These are phyloP conservation scores for Montipora cactus DNA, from an alignment of 64 coral and sea anemone genomes.

Conservation along the genomic window DNA sequence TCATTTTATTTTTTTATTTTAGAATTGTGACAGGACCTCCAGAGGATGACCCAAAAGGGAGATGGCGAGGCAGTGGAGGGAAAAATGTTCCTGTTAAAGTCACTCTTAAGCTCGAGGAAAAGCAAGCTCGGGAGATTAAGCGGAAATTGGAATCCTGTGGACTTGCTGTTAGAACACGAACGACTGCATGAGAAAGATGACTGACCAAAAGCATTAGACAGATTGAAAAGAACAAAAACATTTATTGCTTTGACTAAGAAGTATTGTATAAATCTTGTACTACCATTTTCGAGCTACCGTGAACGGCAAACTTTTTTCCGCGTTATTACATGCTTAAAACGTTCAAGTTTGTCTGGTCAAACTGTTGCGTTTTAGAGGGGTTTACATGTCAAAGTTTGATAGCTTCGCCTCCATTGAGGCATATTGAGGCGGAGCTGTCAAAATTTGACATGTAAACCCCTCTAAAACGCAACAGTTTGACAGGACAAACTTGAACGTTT, in stretches of 20 bases:
- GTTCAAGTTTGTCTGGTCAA: slow-evolving; percentile 8
- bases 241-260: slow-evolving; percentile 15
- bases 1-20: slow-evolving; percentile 25
- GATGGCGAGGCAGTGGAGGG: slow-evolving; percentile 20
- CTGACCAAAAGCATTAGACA: slow-evolving; percentile 3
- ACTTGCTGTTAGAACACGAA: not conserved
- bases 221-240: slow-evolving; percentile 5
- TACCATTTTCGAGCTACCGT: slow-evolving; percentile 36
- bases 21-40: slow-evolving; percentile 27
- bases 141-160: not conserved
- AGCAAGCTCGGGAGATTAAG: slow-evolving; percentile 17
- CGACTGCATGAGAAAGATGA: slow-evolving; percentile 16
- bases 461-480: slow-evolving; percentile 9
- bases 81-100: slow-evolving; percentile 36
- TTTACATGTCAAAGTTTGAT: slow-evolving; percentile 9
- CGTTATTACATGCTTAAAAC: slow-evolving; percentile 5
- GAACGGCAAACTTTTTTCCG: slow-evolving; percentile 11
- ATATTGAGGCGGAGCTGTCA: not conserved
- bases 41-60: slow-evolving; percentile 28
- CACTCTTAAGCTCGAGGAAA: not conserved
- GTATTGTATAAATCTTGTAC: slow-evolving; percentile 17
- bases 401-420: slow-evolving; percentile 1
- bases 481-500: slow-evolving; percentile 16
- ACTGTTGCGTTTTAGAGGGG: slow-evolving; percentile 16
- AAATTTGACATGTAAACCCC: slow-evolving; percentile 1